Conservation (phyloP, 2,113 vertebrate species). For the Dipodomys ordii region DNA sequence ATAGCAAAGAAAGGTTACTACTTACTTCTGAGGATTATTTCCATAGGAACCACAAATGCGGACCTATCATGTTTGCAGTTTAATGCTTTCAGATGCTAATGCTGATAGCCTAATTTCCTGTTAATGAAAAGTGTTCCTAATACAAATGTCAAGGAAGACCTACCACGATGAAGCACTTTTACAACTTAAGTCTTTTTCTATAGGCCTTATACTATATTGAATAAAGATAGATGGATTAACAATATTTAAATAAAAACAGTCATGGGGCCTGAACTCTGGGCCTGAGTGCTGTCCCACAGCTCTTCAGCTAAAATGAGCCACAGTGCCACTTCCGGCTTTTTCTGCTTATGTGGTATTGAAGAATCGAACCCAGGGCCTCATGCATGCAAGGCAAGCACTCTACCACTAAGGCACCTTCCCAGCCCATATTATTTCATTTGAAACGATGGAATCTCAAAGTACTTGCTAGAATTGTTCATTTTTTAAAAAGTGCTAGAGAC, state of each 20-base stretch:
- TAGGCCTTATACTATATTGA: slow-evolving; percentile 4
- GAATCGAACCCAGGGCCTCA: too few species aligned
- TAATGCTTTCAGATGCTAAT: slow-evolving; percentile 54
- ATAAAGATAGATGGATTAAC: slow-evolving; percentile 25
- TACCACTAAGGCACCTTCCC: too few species aligned
- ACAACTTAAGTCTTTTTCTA: slow-evolving; percentile 8
- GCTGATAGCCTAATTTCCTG: neutral
- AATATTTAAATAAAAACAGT: neutral
- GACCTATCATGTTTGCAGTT: slow-evolving; percentile 20
- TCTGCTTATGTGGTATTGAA: too few species aligned
- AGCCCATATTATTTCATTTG: slow-evolving; percentile 13
- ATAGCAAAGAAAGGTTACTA: neutral
- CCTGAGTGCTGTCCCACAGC: too few species aligned
- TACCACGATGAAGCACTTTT: slow-evolving; percentile 22
- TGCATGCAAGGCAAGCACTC: too few species aligned
- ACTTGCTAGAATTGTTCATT: slow-evolving; percentile 22
- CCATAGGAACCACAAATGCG: slow-evolving; percentile 2
- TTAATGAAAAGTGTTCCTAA: slow-evolving; percentile 21
- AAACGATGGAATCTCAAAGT: slow-evolving; percentile 49
- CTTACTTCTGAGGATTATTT: slow-evolving; percentile 44
- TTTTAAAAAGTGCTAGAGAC: neutral
- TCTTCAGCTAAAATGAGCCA: too few species aligned
- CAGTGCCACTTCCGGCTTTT: too few species aligned
- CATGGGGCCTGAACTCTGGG: too few species aligned
- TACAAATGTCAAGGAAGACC: slow-evolving; percentile 49